Evolutionary conservation across 2,888 invertebrate genomes (phyloP).

Genomic region (Rotaria macrura): DNA sequence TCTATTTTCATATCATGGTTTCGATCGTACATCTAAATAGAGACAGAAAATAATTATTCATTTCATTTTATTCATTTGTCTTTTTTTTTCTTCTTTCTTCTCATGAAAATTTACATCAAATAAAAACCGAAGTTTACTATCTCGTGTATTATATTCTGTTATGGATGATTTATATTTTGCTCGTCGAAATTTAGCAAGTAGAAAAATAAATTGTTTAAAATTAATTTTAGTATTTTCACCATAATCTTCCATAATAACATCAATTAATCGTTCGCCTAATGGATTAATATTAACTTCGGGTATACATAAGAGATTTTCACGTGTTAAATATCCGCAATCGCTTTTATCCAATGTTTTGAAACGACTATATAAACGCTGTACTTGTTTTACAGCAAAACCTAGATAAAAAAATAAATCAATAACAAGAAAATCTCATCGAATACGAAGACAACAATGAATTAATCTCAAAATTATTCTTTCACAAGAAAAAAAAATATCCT

Average conservation of each 20-base stretch:
- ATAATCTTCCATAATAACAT: conserved; percentile 27
- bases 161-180: neutral
- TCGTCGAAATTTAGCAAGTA: conserved; percentile 24
- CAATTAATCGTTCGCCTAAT: conserved; percentile 28
- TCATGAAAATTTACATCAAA: neutral
- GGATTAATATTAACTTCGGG: conserved; percentile 30
- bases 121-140: conserved; percentile 29
- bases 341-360: conserved; percentile 28
- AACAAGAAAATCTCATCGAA: no score
- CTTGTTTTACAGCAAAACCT: conserved; percentile 22
- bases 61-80: neutral
- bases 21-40: conserved; percentile 25
- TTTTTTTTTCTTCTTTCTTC: neutral
- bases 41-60: neutral
- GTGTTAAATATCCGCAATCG: conserved; percentile 19
- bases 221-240: conserved; percentile 25
- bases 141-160: neutral
- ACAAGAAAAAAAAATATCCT: no score
- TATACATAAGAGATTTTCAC: conserved; percentile 24
- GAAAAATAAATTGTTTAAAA: conserved; percentile 27
- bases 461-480: no score
- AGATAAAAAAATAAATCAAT: no score
- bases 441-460: no score
- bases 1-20: conserved; percentile 27
- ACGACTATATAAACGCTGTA: conserved; percentile 24